Evolutionary conservation across 30 jellyfish, hydroid and myxozoan genomes (phyloP).

Genomic region (Turritopsis rubra): DNA sequence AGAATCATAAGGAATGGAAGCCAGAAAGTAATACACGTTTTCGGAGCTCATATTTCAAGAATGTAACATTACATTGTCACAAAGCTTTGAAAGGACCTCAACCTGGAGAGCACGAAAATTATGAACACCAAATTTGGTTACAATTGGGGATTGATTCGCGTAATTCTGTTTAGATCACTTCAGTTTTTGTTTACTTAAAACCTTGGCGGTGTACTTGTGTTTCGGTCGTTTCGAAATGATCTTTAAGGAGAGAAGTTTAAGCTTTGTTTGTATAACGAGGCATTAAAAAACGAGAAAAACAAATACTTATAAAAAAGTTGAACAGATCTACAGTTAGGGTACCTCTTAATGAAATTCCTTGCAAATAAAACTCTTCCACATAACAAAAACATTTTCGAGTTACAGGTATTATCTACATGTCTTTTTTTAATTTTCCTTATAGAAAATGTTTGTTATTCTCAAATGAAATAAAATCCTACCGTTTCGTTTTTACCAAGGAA

Average conservation of each 20-base stretch:
- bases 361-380: too few species aligned
- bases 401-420: too few species aligned
- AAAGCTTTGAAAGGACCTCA: not conserved
- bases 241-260: not conserved
- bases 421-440: too few species aligned
- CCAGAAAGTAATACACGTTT: not conserved
- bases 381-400: too few species aligned
- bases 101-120: not conserved
- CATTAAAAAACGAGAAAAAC: not conserved
- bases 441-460: too few species aligned
- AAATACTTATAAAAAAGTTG: not conserved
- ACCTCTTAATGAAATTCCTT: too few species aligned
- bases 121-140: not conserved
- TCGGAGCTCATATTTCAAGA: too few species aligned
- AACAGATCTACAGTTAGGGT: not conserved
- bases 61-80: not conserved
- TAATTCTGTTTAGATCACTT: not conserved
- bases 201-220: not conserved
- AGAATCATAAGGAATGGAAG: not conserved
- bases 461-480: too few species aligned
- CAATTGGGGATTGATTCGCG: not conserved
- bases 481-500: too few species aligned
- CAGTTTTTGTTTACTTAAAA: not conserved
- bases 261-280: not conserved
- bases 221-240: not conserved